Evolutionary conservation across 2,797 vertebrate species (phyloP).

Genomic region (Syndactyla subalaris): DNA sequence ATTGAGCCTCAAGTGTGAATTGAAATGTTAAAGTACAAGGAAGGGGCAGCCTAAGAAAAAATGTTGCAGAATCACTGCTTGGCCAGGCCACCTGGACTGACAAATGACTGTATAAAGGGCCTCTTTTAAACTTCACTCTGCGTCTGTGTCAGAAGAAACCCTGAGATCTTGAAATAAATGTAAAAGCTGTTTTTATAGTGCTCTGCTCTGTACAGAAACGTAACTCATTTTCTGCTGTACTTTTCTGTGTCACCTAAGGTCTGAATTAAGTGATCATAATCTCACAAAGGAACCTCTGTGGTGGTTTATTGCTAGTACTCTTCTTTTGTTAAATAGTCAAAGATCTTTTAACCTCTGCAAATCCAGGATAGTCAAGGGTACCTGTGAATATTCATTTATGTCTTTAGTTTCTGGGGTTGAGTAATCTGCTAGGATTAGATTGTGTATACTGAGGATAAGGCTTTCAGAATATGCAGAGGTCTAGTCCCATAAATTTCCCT

Average conservation of each 20-base stretch:
- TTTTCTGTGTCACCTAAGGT: constrained; percentile 23
- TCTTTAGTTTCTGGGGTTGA: background rate
- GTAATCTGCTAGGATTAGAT: background rate
- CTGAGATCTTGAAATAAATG: constrained; percentile 42
- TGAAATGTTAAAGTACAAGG: constrained; percentile 49
- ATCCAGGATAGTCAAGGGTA: background rate
- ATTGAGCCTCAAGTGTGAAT: constrained; percentile 1
- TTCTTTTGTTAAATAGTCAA: constrained; percentile 20
- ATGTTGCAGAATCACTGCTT: background rate
- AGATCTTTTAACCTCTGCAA: constrained; percentile 1
- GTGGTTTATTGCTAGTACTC: constrained; percentile 14
- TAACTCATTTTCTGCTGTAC: constrained; percentile 38
- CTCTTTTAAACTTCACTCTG: constrained; percentile 41
- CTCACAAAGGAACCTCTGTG: constrained; percentile 43
- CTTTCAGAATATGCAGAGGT: background rate
- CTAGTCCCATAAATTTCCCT: background rate
- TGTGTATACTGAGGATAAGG: background rate
- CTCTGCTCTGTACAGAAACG: constrained; percentile 18
- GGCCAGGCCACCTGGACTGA: constrained; percentile 28
- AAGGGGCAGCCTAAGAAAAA: constrained; percentile 47
- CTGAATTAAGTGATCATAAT: constrained; percentile 55
- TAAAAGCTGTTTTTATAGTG: constrained; percentile 62
- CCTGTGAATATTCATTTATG: background rate
- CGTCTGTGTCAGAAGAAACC: constrained; percentile 56
- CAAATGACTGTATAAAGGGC: constrained; percentile 39